A percentile compares a stretch with the other conserved stretches of the same genome.
Evolutionary conservation across 92 coral and sea anemone species (phyloP).

Genomic region (Anthopleura xanthogrammica): DNA sequence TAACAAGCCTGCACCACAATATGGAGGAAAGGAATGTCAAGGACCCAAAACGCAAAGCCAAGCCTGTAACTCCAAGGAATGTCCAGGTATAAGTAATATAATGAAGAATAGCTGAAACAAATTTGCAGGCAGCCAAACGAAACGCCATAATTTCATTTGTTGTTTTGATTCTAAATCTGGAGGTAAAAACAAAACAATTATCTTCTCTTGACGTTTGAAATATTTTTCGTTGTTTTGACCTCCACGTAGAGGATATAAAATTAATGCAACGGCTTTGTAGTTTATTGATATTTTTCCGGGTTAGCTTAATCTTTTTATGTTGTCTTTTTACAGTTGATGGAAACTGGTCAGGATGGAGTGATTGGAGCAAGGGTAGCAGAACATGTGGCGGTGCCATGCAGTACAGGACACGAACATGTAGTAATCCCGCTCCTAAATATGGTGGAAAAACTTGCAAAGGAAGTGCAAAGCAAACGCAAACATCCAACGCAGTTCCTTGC

Average conservation of each 20-base stretch:
- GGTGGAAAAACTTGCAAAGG: conserved; percentile 47
- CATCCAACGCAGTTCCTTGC: neutral
- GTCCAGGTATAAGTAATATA: neutral
- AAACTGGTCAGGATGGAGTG: conserved; percentile 37
- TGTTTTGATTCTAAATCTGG: too few relatives aligned
- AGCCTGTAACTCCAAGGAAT: conserved; percentile 9
- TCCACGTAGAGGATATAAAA: too few relatives aligned
- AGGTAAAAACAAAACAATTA: too few relatives aligned
- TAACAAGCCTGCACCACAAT: conserved; percentile 8
- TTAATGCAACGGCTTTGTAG: too few relatives aligned
- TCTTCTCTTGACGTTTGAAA: too few relatives aligned
- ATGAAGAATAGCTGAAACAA: too few relatives aligned
- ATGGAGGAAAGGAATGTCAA: neutral
- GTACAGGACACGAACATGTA: conserved; percentile 39
- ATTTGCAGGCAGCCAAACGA: too few relatives aligned
- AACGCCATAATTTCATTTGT: too few relatives aligned
- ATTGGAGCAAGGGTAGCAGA: conserved; percentile 29
- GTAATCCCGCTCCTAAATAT: conserved; percentile 40
- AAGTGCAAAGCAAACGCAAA: neutral
- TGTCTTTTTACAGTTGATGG: conserved; percentile 18
- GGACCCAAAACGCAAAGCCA: neutral
- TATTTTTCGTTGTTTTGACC: too few relatives aligned
- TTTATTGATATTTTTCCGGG: neutral
- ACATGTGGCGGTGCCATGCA: conserved; percentile 44
- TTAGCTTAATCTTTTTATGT: neutral